Conservation (phyloP, 2,888 invertebrate genomes). For the Uloborus plumipes region DNA sequence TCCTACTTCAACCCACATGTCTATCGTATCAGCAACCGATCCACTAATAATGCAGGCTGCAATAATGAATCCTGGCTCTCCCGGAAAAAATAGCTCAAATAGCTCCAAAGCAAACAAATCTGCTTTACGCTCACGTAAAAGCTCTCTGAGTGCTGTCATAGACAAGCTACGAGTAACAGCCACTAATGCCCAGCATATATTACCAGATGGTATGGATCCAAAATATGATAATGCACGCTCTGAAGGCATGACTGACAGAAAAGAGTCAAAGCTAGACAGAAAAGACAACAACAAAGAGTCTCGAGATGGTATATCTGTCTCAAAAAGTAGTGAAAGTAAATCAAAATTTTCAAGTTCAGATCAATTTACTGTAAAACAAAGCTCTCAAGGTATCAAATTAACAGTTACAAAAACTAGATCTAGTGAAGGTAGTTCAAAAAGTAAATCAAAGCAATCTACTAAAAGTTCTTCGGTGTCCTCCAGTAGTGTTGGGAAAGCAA, state of each 20-base stretch:
- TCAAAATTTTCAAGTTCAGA: slow-evolving; percentile 64
- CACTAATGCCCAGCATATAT: slow-evolving; percentile 45
- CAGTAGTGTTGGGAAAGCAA: slow-evolving; percentile 37
- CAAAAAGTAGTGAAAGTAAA: slow-evolving; percentile 70
- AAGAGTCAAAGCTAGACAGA: slow-evolving; percentile 54
- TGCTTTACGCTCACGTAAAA: slow-evolving; percentile 50
- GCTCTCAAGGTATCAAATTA: slow-evolving; percentile 89
- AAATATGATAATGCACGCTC: slow-evolving; percentile 63
- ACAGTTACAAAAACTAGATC: slow-evolving; percentile 86
- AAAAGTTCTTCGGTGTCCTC: slow-evolving; percentile 40
- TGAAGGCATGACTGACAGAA: slow-evolving; percentile 65
- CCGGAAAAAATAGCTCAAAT: slow-evolving; percentile 50
- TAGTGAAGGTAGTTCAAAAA: slow-evolving; percentile 64
- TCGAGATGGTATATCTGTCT: slow-evolving; percentile 74
- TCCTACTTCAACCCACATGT: slow-evolving; percentile 16
- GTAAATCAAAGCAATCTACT: slow-evolving; percentile 54
- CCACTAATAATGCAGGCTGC: slow-evolving; percentile 50
- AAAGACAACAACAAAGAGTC: slow-evolving; percentile 64
- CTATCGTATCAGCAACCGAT: slow-evolving; percentile 25
- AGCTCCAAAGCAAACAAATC: slow-evolving; percentile 58
- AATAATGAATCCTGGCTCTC: slow-evolving; percentile 58
- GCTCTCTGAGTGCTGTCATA: slow-evolving; percentile 82
- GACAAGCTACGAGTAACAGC: slow-evolving; percentile 80
- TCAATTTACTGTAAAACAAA: slow-evolving; percentile 87
- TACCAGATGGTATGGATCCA: slow-evolving; percentile 40